phyloP scores from a whole-genome alignment of 1,140 invertebrate species.

The Pachypsylla venusta region DNA sequence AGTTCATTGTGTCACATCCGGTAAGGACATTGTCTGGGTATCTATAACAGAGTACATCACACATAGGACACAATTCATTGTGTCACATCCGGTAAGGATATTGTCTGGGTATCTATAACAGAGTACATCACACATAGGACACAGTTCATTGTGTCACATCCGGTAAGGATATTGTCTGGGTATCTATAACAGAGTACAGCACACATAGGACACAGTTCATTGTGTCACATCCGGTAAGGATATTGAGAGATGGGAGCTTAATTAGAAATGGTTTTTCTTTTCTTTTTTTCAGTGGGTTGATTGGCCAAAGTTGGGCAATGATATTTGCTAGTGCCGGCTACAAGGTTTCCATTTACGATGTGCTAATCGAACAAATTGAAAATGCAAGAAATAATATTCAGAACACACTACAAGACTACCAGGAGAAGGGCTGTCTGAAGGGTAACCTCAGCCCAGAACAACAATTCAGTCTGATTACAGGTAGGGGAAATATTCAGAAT shows the following conservation, averaged over 20 bases:
- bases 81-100: slow-evolving; percentile 81
- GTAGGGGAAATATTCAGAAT: no score
- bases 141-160: slow-evolving; percentile 70
- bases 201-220: slow-evolving; percentile 58
- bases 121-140: slow-evolving; percentile 59
- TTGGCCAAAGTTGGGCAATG: slow-evolving; percentile 91
- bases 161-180: slow-evolving; percentile 46
- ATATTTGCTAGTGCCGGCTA: slow-evolving; percentile 86
- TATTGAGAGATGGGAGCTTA: no score
- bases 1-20: slow-evolving; percentile 73
- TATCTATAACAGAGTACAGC: slow-evolving; percentile 55
- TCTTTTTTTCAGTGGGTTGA: slow-evolving; percentile 57
- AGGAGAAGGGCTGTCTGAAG: slow-evolving; percentile 51
- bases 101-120: no score
- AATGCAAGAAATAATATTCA: slow-evolving; percentile 57
- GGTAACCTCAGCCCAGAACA: slow-evolving; percentile 54
- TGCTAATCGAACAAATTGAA: slow-evolving; percentile 53
- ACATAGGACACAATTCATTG: slow-evolving; percentile 55
- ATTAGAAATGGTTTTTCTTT: no score
- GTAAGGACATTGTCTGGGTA: slow-evolving; percentile 42
- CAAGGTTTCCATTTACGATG: slow-evolving; percentile 69
- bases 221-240: slow-evolving; percentile 77
- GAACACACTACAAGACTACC: slow-evolving; percentile 51
- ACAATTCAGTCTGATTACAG: slow-evolving; percentile 63
- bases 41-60: slow-evolving; percentile 58